A percentile compares a stretch with the other conserved stretches of the same genome.
Evolutionary conservation across 2,113 vertebrate genomes (phyloP).

Genomic region (Anguilla japonica): DNA sequence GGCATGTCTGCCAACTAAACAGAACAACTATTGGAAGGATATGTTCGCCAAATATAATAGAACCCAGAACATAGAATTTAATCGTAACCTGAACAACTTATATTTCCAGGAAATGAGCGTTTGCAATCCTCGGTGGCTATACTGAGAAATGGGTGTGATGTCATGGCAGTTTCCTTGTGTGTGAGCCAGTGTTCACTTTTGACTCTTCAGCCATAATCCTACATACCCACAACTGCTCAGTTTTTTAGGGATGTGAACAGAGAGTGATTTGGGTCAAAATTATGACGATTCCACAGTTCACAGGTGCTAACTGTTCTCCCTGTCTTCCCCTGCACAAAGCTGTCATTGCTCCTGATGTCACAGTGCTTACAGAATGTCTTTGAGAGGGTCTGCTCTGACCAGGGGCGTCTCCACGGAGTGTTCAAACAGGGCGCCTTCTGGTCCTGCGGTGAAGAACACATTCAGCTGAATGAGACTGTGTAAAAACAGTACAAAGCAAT

Average conservation of each 20-base stretch:
- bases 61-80: neutral
- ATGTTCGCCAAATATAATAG: neutral
- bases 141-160: neutral
- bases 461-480: neutral
- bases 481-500: neutral
- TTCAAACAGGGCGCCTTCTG: constrained; percentile 92
- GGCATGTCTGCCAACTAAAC: neutral
- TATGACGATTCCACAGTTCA: neutral
- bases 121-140: neutral
- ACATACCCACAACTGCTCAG: neutral
- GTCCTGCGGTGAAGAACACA: constrained; percentile 65
- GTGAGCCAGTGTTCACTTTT: neutral
- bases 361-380: constrained; percentile 81
- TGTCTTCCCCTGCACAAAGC: neutral
- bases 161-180: neutral
- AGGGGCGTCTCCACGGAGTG: constrained; percentile 90
- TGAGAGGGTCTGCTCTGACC: constrained; percentile 79
- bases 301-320: too few relatives aligned
- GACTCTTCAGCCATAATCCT: neutral
- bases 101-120: neutral
- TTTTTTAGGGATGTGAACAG: neutral
- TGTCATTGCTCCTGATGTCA: neutral
- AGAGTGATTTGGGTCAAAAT: neutral
- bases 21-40: neutral
- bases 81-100: neutral